phyloP scores from a whole-genome alignment of 64 coral and sea anemone species.

The Actinia equina region DNA sequence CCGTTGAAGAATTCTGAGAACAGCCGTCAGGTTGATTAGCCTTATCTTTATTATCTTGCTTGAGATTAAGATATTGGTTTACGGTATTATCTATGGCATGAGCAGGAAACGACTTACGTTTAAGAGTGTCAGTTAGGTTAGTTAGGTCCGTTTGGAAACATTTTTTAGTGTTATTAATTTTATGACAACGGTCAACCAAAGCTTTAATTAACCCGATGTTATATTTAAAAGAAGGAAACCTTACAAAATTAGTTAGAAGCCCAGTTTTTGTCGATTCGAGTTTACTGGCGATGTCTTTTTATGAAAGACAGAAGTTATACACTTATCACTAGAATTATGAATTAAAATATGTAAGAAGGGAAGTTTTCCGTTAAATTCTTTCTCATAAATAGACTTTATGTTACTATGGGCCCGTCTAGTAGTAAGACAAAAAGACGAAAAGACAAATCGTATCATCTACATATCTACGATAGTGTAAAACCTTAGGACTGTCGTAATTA shows the following conservation, averaged over 20 bases:
- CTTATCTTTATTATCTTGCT: not conserved
- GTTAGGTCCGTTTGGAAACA: not conserved
- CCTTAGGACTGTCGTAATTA: not conserved
- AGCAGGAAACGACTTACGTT: not conserved
- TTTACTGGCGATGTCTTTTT: too few species aligned
- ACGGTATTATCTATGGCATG: not conserved
- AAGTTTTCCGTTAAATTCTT: not conserved
- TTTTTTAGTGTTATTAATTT: slow-evolving; percentile 27
- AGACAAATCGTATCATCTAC: not conserved
- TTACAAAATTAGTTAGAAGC: slow-evolving; percentile 5
- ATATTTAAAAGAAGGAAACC: not conserved
- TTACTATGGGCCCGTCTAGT: not conserved
- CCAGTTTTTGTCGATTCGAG: too few species aligned
- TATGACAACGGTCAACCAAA: not conserved
- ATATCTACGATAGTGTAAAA: not conserved
- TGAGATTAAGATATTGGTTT: not conserved
- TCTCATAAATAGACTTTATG: not conserved
- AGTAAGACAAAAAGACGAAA: not conserved
- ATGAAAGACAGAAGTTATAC: too few species aligned
- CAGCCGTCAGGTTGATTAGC: not conserved
- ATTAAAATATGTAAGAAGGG: too few species aligned
- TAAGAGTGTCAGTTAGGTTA: not conserved
- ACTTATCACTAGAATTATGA: too few species aligned
- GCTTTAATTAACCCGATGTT: slow-evolving; percentile 3
- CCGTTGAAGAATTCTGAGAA: not conserved